Evolutionary conservation across 2,797 vertebrate genomes (phyloP).

Genomic region (Tinamus major): DNA sequence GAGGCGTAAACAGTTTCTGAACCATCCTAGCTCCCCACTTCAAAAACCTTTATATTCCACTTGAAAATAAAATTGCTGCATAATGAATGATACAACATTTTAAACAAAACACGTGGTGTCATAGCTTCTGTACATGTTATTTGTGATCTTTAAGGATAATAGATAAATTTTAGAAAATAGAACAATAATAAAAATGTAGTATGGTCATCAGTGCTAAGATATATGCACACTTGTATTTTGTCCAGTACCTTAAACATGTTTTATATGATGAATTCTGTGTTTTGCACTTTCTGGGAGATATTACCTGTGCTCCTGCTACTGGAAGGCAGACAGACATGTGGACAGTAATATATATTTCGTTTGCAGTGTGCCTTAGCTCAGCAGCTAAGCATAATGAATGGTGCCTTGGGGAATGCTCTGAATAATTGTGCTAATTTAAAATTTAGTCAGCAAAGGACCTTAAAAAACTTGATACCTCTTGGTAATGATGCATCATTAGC

Average conservation of each 20-base stretch:
- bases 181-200: not conserved
- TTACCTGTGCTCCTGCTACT: not conserved
- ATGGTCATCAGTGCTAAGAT: not conserved
- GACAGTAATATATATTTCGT: conserved; percentile 54
- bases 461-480: conserved; percentile 78
- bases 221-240: not conserved
- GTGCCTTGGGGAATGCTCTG: conserved; percentile 72
- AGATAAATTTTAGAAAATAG: not conserved
- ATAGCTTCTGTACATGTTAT: not conserved
- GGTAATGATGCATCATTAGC: conserved; percentile 78
- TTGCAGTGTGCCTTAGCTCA: conserved; percentile 55
- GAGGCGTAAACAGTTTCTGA: not conserved
- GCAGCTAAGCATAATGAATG: conserved; percentile 70
- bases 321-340: conserved; percentile 47
- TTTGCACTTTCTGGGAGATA: conserved; percentile 16
- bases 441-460: conserved; percentile 77
- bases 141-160: not conserved
- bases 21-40: not conserved
- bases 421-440: conserved; percentile 80
- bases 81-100: not conserved
- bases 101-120: not conserved
- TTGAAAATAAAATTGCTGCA: not conserved
- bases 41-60: not conserved
- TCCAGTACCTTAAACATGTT: not conserved
- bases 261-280: not conserved